Evolutionary conservation across 2,113 vertebrate species (phyloP).

Genomic region (Phalacrocorax pelagicus): DNA sequence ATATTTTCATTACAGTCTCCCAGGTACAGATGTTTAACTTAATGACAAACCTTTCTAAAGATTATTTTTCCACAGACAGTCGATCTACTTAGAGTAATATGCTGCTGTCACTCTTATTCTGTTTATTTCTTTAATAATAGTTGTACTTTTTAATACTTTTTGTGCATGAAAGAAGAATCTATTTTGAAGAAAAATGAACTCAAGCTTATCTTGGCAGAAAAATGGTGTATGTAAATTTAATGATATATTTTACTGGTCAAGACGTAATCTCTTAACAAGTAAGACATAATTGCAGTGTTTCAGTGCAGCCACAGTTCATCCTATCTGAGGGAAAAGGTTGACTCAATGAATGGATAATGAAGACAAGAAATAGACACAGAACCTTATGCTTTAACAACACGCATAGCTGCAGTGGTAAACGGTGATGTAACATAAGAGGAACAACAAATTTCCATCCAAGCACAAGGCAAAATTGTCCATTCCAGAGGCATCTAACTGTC

Average conservation of each 20-base stretch:
- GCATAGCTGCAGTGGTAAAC: not conserved
- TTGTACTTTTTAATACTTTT: not conserved
- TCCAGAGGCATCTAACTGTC: not conserved
- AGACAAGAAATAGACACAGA: not conserved
- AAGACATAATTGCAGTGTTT: not conserved
- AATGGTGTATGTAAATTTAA: not conserved
- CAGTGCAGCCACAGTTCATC: not conserved
- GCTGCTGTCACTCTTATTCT: not conserved
- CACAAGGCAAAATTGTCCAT: not conserved
- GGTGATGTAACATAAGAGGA: not conserved
- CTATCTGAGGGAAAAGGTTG: not conserved
- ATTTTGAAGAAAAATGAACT: not conserved
- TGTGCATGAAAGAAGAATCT: constrained; percentile 25
- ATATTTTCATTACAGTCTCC: not conserved
- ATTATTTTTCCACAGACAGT: not conserved
- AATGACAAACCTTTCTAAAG: not conserved
- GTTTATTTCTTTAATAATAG: constrained; percentile 49
- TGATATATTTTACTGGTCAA: not conserved
- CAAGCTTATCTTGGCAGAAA: not conserved
- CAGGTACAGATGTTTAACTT: not conserved
- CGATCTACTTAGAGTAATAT: constrained; percentile 1
- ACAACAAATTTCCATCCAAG: not conserved
- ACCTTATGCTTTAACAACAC: not conserved
- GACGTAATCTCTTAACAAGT: not conserved
- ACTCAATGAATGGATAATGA: rapidly evolving